Evolutionary conservation across 2,888 invertebrate genomes (phyloP).

Genomic region (Furcula furcula): DNA sequence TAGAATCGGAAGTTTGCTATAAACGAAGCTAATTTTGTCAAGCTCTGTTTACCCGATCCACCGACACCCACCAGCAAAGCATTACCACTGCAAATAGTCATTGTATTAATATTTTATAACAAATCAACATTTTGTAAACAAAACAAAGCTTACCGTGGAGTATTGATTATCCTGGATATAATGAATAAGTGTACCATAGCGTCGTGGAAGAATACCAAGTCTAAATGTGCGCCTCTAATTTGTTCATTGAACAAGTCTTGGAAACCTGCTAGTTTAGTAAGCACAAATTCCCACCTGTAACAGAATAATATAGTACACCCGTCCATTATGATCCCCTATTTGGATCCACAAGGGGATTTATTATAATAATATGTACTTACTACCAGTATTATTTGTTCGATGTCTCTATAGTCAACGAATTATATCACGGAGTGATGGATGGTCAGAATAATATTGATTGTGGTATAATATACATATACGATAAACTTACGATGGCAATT

Average conservation of each 20-base stretch:
- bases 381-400: no score
- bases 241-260: constrained; percentile 90
- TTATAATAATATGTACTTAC: no score
- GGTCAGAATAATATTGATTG: no score
- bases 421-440: no score
- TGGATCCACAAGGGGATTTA: no score
- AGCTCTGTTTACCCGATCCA: constrained; percentile 95
- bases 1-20: constrained; percentile 92
- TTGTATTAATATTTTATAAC: neutral
- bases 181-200: constrained; percentile 93
- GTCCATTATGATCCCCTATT: no score
- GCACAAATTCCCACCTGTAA: constrained; percentile 81
- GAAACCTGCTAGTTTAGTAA: constrained; percentile 83
- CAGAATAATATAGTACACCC: no score
- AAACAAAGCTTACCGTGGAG: constrained; percentile 82
- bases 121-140: neutral
- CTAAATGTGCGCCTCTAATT: constrained; percentile 87
- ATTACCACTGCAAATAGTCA: constrained; percentile 84
- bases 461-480: no score
- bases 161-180: constrained; percentile 91
- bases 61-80: constrained; percentile 94
- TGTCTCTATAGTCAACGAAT: no score
- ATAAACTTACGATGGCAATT: constrained; percentile 85
- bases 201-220: constrained; percentile 94
- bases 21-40: constrained; percentile 91